Percentiles rank a stretch among this genome's conserved stretches.
phyloP scores from a whole-genome alignment of 1,140 invertebrate species.

The Hypsibius dujardini region DNA sequence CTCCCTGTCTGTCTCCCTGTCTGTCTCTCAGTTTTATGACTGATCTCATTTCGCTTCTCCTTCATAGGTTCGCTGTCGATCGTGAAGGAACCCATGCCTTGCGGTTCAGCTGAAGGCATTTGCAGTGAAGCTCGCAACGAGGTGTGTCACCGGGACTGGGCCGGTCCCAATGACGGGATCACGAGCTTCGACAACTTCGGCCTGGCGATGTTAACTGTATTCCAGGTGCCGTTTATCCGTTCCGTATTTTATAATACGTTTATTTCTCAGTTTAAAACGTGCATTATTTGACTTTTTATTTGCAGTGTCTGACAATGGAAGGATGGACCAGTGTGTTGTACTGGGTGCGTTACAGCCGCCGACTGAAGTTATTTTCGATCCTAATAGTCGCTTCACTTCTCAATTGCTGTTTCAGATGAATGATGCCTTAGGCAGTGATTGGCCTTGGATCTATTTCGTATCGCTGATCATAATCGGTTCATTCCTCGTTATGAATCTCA shows the following conservation, averaged over 20 bases:
- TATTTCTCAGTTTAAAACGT: constrained; percentile 1
- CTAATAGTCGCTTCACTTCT: not conserved
- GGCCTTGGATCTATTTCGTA: constrained; percentile 99
- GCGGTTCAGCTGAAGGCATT: not conserved
- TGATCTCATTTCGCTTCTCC: not conserved
- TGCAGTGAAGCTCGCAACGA: constrained; percentile 51
- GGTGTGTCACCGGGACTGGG: constrained; percentile 74
- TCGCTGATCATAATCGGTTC: constrained; percentile 99
- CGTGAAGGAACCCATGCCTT: not conserved
- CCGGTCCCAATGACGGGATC: constrained; percentile 93
- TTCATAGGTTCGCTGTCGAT: not conserved
- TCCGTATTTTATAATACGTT: not conserved
- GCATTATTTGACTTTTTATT: not conserved
- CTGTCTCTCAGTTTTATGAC: not conserved
- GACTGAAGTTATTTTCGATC: not conserved
- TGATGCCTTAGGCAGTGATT: constrained; percentile 88
- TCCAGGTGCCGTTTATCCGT: constrained; percentile 41
- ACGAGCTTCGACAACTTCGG: constrained; percentile 99
- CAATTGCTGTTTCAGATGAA: constrained; percentile 64
- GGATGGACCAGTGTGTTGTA: constrained; percentile 99
- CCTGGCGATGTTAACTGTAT: constrained; percentile 99
- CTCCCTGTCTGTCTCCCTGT: not conserved
- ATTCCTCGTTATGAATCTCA: constrained; percentile 99
- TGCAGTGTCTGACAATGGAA: constrained; percentile 99
- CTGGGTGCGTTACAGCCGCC: constrained; percentile 51